These are phyloP conservation scores for Apoda limacodes DNA, from an alignment of 2,888 invertebrate genomes.

Conservation along the genomic window DNA sequence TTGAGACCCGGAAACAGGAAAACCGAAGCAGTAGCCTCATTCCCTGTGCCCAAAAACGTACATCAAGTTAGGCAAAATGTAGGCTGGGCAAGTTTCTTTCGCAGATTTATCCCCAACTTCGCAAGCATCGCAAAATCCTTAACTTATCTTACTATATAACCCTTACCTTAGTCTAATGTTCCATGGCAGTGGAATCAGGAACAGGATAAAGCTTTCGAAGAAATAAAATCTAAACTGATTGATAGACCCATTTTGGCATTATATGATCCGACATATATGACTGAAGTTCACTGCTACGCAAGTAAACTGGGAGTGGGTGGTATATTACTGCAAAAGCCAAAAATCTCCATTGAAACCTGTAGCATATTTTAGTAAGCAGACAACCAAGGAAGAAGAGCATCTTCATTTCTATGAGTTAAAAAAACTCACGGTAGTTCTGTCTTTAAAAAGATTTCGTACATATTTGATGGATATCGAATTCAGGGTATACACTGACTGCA, in stretches of 20 bases:
- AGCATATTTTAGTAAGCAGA: conserved; percentile 21
- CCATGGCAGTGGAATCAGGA: conserved; percentile 12
- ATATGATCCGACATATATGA: conserved; percentile 22
- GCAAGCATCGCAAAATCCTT: conserved; percentile 20
- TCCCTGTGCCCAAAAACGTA: too few species aligned
- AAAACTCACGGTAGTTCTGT: conserved; percentile 22
- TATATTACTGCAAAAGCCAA: conserved; percentile 24
- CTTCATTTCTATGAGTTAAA: conserved; percentile 22
- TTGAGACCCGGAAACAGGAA: too few species aligned
- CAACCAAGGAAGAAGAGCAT: conserved; percentile 16
- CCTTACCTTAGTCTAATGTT: too few species aligned
- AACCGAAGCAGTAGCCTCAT: too few species aligned
- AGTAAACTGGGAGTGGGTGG: conserved; percentile 25
- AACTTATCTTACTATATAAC: too few species aligned
- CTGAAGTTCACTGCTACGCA: conserved; percentile 30
- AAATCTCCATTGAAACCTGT: conserved; percentile 18
- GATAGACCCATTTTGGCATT: conserved; percentile 24
- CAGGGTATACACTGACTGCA: conserved; percentile 24
- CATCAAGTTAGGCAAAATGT: conserved; percentile 23
- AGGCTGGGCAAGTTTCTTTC: conserved; percentile 23
- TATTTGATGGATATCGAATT: conserved; percentile 23
- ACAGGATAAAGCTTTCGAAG: conserved; percentile 5
- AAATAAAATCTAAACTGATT: conserved; percentile 7
- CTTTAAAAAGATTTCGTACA: conserved; percentile 22
- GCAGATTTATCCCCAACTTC: conserved; percentile 22